Conservation (phyloP, 1,140 invertebrate species). For the Drosophila simulans region DNA sequence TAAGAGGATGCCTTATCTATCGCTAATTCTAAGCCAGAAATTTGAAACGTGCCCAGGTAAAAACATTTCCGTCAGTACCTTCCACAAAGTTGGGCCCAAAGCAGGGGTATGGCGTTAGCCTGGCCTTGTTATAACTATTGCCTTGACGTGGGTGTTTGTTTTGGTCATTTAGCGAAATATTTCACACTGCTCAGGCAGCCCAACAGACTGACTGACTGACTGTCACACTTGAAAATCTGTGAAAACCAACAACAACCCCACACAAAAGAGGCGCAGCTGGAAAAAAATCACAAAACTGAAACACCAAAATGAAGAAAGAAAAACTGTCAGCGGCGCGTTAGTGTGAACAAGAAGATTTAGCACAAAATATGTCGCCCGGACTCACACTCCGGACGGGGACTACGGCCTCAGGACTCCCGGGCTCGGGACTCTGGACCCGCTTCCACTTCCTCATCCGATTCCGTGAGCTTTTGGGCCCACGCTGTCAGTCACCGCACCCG, state of each 20-base stretch:
- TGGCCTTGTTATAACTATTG: slow-evolving; percentile 63
- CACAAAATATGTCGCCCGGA: slow-evolving; percentile 71
- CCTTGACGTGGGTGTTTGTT: slow-evolving; percentile 71
- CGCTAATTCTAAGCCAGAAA: slow-evolving; percentile 1
- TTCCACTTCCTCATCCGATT: slow-evolving; percentile 11
- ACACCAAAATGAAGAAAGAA: slow-evolving; percentile 62
- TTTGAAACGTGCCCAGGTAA: slow-evolving; percentile 17
- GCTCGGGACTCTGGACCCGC: slow-evolving; percentile 12
- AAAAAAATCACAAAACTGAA: slow-evolving; percentile 31
- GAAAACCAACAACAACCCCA: slow-evolving; percentile 56
- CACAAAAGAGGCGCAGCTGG: slow-evolving; percentile 43
- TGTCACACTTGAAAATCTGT: slow-evolving; percentile 64
- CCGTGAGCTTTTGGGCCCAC: slow-evolving; percentile 28
- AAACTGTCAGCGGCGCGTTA: slow-evolving; percentile 76
- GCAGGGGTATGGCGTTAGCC: slow-evolving; percentile 19
- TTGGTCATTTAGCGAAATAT: slow-evolving; percentile 75
- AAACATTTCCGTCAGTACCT: slow-evolving; percentile 17
- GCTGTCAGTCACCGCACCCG: slow-evolving; percentile 40
- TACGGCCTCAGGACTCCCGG: slow-evolving; percentile 29
- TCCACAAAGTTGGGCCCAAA: neutral
- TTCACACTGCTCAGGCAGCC: slow-evolving; percentile 57
- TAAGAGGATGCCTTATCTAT: too few relatives aligned
- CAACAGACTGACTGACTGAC: slow-evolving; percentile 43
- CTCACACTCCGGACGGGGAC: slow-evolving; percentile 20
- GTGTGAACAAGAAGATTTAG: slow-evolving; percentile 81